Evolutionary conservation across 2,888 invertebrate genomes (phyloP).

Genomic region (Pollenia labialis): DNA sequence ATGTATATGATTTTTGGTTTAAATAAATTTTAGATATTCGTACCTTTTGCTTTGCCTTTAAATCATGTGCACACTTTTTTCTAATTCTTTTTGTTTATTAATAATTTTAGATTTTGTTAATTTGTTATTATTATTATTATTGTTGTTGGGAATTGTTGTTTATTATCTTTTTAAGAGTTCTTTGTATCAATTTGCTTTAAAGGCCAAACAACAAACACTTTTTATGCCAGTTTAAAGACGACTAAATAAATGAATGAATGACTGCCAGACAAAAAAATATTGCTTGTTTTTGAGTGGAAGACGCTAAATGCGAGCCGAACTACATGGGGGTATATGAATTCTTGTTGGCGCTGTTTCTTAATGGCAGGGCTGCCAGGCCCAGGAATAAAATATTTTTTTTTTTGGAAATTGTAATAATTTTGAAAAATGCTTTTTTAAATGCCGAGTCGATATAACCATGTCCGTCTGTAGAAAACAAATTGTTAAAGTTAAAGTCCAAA

Average conservation of each 20-base stretch:
- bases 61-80: background rate
- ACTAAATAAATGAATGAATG: slow-evolving; percentile 53
- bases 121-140: slow-evolving; percentile 3
- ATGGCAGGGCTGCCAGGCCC: slow-evolving; percentile 9
- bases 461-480: no score
- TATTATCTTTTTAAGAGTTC: slow-evolving; percentile 11
- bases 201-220: slow-evolving; percentile 46
- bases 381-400: background rate
- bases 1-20: background rate
- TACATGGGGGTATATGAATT: slow-evolving; percentile 8
- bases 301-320: slow-evolving; percentile 36
- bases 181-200: slow-evolving; percentile 23
- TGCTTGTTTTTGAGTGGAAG: slow-evolving; percentile 32
- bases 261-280: background rate
- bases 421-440: background rate
- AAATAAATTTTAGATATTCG: background rate
- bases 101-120: slow-evolving; percentile 10
- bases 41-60: slow-evolving; percentile 16
- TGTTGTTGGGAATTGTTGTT: slow-evolving; percentile 5
- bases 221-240: slow-evolving; percentile 43
- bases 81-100: slow-evolving; percentile 8
- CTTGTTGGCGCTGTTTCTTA: slow-evolving; percentile 13
- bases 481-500: no score
- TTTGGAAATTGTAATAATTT: no score
- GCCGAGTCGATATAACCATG: no score